phyloP scores from a whole-genome alignment of 2,888 invertebrate species.

The Anthophora plumipes region DNA sequence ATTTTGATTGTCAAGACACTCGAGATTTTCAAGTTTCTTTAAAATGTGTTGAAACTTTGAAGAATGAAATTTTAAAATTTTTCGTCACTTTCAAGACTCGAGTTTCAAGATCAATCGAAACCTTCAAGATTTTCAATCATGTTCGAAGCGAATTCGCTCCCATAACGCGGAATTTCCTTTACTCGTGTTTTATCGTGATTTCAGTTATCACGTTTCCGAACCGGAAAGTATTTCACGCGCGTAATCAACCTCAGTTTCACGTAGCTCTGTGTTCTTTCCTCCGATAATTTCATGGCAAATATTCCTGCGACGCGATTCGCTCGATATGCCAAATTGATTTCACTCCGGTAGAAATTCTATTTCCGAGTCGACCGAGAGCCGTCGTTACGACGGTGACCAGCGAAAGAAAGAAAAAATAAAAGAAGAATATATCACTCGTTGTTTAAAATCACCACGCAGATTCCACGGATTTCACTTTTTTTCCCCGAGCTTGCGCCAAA shows the following conservation, averaged over 20 bases:
- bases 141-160: no score
- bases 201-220: not conserved
- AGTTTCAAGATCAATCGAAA: no score
- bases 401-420: no score
- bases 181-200: conserved; percentile 18
- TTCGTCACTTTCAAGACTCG: no score
- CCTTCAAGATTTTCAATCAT: no score
- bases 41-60: no score
- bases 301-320: not conserved
- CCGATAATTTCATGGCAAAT: not conserved
- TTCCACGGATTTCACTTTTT: conserved; percentile 58
- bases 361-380: conserved; percentile 14
- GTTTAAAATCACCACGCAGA: conserved; percentile 17
- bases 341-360: conserved; percentile 38
- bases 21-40: no score
- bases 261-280: not conserved
- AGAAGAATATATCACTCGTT: conserved; percentile 23
- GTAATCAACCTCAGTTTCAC: not conserved
- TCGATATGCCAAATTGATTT: conserved; percentile 30
- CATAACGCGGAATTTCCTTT: conserved; percentile 12
- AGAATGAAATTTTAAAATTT: no score
- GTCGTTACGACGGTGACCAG: no score
- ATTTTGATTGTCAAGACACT: no score
- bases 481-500: conserved; percentile 33
- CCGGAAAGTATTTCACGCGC: conserved; percentile 6